Conservation (phyloP, 2,113 vertebrate genomes). For the Micromys minutus region DNA sequence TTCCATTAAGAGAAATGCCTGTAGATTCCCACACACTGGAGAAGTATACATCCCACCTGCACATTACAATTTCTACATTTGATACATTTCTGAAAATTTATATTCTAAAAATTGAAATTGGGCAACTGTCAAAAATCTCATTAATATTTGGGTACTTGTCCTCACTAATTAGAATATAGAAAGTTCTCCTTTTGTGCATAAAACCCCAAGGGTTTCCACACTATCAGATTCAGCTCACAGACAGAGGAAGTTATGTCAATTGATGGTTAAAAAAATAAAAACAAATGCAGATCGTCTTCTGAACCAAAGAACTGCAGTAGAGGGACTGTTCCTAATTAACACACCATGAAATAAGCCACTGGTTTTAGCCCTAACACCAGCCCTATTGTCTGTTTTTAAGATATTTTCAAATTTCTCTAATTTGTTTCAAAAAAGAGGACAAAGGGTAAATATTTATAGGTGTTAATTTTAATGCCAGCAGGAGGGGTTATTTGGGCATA, state of each 20-base stretch:
- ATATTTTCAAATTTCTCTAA: constrained; percentile 67
- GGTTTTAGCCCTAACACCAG: constrained; percentile 42
- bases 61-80: background rate
- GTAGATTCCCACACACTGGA: constrained; percentile 40
- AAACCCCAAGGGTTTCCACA: background rate
- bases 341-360: constrained; percentile 67
- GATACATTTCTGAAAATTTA: constrained; percentile 30
- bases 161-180: background rate
- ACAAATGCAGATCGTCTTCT: constrained; percentile 53
- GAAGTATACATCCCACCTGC: background rate
- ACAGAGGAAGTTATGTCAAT: constrained; percentile 16
- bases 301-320: constrained; percentile 31
- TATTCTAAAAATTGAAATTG: background rate
- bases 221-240: constrained; percentile 12
- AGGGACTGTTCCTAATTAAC: constrained; percentile 56
- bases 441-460: constrained; percentile 49
- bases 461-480: background rate
- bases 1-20: constrained; percentile 32
- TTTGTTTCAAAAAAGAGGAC: constrained; percentile 48
- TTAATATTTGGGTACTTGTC: background rate
- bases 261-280: constrained; percentile 55
- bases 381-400: constrained; percentile 64
- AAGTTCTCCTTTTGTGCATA: background rate
- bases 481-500: fast-evolving
- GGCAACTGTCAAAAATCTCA: background rate